phyloP scores from a whole-genome alignment of 2,113 vertebrate genomes.

The Camarhynchus parvulus region DNA sequence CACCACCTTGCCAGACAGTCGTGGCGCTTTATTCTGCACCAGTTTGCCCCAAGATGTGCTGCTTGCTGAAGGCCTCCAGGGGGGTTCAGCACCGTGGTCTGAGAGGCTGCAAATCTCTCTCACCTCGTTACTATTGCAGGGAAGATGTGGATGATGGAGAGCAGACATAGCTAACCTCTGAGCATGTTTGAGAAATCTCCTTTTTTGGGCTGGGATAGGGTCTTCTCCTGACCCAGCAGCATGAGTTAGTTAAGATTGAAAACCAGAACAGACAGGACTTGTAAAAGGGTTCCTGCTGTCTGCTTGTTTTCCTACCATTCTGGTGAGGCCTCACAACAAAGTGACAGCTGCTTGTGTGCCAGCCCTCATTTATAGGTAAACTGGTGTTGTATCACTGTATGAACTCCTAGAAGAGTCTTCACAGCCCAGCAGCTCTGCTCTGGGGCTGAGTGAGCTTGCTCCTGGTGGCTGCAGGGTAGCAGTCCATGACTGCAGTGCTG shows the following conservation, averaged over 20 bases:
- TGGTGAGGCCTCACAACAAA: neutral
- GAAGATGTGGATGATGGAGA: conserved; percentile 23
- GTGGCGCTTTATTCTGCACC: neutral
- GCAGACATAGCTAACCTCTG: conserved; percentile 33
- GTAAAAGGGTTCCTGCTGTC: neutral
- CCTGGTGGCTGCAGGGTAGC: neutral
- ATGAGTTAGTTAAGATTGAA: neutral
- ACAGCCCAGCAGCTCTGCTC: neutral
- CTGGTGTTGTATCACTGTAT: neutral
- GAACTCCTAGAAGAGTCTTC: neutral
- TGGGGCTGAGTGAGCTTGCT: neutral
- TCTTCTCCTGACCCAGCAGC: conserved; percentile 19
- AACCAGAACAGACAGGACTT: neutral
- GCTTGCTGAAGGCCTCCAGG: neutral
- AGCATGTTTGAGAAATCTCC: neutral
- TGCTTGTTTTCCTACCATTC: neutral
- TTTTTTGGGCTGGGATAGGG: neutral
- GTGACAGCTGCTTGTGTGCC: neutral
- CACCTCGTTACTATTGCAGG: conserved; percentile 20
- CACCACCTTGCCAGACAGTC: neutral
- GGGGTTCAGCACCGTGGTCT: neutral
- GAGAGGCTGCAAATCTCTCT: conserved; percentile 51
- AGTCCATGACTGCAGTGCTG: conserved; percentile 50
- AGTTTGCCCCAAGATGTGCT: neutral
- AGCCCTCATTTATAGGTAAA: neutral